Evolutionary conservation across 2,888 invertebrate species (phyloP).

Genomic region (Ormyrus thymus): DNA sequence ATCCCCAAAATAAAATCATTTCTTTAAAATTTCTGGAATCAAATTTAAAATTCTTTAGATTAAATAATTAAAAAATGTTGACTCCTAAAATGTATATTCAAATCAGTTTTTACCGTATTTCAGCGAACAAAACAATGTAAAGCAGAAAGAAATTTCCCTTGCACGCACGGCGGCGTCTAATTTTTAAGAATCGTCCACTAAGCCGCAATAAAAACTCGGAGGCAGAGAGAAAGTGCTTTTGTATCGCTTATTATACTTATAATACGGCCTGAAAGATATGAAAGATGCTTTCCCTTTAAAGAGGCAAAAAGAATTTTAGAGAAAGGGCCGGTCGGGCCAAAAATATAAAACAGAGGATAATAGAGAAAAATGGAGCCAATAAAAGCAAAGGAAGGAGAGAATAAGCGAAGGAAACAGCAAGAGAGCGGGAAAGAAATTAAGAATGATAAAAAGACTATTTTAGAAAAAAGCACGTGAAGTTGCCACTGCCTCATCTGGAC

Average conservation of each 20-base stretch:
- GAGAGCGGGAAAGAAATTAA: slow-evolving; percentile 27
- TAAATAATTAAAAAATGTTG: no score
- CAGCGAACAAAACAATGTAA: no score
- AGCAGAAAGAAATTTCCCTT: no score
- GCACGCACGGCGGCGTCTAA: no score
- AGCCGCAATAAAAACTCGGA: slow-evolving; percentile 13
- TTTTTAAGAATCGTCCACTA: background rate
- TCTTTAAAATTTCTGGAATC: no score
- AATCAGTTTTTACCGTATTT: no score
- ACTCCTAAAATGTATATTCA: no score
- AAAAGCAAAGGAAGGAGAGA: slow-evolving; percentile 20
- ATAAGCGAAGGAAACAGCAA: slow-evolving; percentile 1
- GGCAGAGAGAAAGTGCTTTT: background rate
- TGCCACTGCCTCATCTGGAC: no score
- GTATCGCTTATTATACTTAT: background rate
- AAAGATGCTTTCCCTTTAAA: slow-evolving; percentile 15
- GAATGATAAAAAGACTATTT: slow-evolving; percentile 48
- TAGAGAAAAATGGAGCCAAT: slow-evolving; percentile 49
- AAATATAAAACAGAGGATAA: slow-evolving; percentile 37
- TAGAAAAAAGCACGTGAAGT: slow-evolving; percentile 1
- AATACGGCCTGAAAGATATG: background rate
- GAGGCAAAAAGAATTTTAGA: background rate
- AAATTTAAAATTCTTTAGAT: no score
- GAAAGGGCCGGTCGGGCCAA: background rate
- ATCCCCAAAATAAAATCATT: no score